Conservation (phyloP, 2,888 invertebrate species). For the Lepidochrysops patricia region DNA sequence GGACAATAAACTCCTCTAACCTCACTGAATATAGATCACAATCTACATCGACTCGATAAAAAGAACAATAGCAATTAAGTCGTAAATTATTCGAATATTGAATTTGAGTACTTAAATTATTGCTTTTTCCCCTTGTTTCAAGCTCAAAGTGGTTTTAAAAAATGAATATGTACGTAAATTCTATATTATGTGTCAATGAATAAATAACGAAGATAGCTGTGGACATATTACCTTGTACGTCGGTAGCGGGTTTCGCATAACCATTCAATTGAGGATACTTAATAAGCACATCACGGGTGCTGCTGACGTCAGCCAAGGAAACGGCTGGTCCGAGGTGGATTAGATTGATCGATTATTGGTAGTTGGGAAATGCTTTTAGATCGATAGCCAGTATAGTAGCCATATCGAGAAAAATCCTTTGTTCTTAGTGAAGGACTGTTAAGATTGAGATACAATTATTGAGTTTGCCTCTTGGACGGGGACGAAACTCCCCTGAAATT, state of each 20-base stretch:
- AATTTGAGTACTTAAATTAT: too few relatives aligned
- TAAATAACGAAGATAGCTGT: neutral
- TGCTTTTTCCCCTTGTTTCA: too few relatives aligned
- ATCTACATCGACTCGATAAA: neutral
- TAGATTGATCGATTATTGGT: neutral
- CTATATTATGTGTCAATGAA: too few relatives aligned
- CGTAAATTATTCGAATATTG: too few relatives aligned
- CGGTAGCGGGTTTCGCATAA: neutral
- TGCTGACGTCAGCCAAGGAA: slow-evolving; percentile 3
- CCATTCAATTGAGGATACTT: slow-evolving; percentile 7
- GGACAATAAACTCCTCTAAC: neutral
- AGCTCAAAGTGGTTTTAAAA: too few relatives aligned
- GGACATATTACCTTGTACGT: neutral
- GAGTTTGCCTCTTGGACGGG: too few relatives aligned
- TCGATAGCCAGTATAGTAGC: too few relatives aligned
- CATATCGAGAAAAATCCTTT: neutral
- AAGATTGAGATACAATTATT: too few relatives aligned
- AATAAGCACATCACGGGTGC: neutral
- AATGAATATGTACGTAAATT: too few relatives aligned
- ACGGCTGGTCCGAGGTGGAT: too few relatives aligned
- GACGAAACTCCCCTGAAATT: too few relatives aligned
- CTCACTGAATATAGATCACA: neutral
- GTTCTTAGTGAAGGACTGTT: too few relatives aligned
- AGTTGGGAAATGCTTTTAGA: neutral
- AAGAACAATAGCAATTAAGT: neutral